Conservation (phyloP, 2,797 vertebrate genomes). For the Trachops cirrhosus region DNA sequence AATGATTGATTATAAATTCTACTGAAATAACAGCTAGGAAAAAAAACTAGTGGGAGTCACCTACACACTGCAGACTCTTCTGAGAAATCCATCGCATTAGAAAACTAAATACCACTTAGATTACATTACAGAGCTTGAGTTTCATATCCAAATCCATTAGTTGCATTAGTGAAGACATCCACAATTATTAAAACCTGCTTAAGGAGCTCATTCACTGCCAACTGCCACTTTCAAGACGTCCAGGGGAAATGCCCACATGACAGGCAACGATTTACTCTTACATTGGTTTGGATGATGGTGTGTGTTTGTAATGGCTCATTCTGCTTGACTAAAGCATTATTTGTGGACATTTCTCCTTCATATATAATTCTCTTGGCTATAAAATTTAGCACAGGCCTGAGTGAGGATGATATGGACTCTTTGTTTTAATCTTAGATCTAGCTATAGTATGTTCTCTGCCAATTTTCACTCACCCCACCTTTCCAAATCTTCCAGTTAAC, state of each 20-base stretch:
- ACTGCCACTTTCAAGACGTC: conserved; percentile 59
- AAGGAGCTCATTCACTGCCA: conserved; percentile 68
- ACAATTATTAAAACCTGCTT: conserved; percentile 78
- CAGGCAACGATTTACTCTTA: background rate
- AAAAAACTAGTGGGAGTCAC: conserved; percentile 55
- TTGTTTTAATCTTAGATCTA: background rate
- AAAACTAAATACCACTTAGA: conserved; percentile 73
- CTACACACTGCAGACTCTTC: conserved; percentile 50
- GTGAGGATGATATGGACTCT: background rate
- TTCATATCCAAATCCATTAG: conserved; percentile 77
- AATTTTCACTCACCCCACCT: background rate
- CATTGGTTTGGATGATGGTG: background rate
- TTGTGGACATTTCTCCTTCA: background rate
- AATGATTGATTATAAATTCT: background rate
- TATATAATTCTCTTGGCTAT: background rate
- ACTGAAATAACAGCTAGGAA: background rate
- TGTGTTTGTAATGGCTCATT: background rate
- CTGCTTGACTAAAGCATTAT: background rate
- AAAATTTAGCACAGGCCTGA: background rate
- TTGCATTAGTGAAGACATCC: conserved; percentile 52
- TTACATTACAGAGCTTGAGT: conserved; percentile 60
- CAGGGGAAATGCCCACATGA: conserved; percentile 35
- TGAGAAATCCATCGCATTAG: conserved; percentile 72
- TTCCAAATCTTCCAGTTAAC: background rate
- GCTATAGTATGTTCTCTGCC: background rate